Percentiles rank a stretch among this genome's conserved stretches.
Evolutionary conservation across 1,140 invertebrate species (phyloP).

Genomic region (Centruroides sculpturatus): DNA sequence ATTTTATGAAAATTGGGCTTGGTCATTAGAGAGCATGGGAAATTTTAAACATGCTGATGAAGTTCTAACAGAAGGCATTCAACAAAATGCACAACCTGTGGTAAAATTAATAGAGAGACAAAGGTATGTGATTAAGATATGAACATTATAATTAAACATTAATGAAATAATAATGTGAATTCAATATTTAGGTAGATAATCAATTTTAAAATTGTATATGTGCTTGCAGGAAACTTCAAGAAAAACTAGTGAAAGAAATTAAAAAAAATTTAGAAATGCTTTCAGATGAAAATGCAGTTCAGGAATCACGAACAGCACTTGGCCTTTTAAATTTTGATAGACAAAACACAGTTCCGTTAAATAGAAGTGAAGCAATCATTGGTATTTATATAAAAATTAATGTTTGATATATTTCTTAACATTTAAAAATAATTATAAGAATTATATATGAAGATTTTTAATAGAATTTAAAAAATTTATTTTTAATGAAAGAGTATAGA

Average conservation of each 20-base stretch:
- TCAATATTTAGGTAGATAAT: too few relatives aligned
- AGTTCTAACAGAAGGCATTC: constrained; percentile 26
- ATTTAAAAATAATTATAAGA: too few relatives aligned
- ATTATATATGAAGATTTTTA: too few relatives aligned
- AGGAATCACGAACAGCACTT: neutral
- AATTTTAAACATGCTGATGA: constrained; percentile 30
- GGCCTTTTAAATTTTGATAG: constrained; percentile 6
- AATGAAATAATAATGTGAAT: too few relatives aligned
- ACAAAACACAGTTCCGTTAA: neutral
- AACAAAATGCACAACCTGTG: constrained; percentile 22
- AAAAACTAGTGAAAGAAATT: neutral
- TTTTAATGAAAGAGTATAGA: too few relatives aligned
- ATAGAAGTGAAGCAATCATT: neutral
- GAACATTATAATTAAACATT: too few relatives aligned
- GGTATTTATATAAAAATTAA: neutral
- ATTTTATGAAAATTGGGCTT: constrained; percentile 31
- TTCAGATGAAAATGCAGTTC: neutral
- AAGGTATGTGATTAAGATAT: too few relatives aligned
- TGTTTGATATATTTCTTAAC: neutral
- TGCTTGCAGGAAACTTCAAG: constrained; percentile 1
- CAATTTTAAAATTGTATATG: neutral
- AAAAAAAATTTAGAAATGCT: neutral
- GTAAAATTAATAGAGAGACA: neutral
- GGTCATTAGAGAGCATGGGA: constrained; percentile 24
- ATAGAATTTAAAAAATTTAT: too few relatives aligned